Conservation (phyloP, 2,888 invertebrate species). For the Ischnus inquisitorius region DNA sequence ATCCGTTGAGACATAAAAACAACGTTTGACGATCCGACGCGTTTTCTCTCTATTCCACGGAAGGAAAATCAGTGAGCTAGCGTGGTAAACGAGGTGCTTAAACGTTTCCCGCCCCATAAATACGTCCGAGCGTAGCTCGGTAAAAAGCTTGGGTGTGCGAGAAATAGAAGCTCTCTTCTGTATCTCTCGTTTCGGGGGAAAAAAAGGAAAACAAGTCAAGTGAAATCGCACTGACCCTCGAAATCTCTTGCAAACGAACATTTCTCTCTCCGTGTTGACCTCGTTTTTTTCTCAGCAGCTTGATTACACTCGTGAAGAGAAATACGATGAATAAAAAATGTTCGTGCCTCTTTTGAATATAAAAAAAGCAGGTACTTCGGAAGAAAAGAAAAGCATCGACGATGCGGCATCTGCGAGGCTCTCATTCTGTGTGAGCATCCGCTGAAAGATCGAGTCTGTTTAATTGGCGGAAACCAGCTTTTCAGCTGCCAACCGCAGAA, state of each 20-base stretch:
- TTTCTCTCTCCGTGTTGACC: slow-evolving; percentile 61
- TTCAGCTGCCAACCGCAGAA: slow-evolving; percentile 17
- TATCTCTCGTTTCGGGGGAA: not conserved
- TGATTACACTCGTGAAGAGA: slow-evolving; percentile 63
- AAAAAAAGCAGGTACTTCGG: not conserved
- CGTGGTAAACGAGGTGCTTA: slow-evolving; percentile 52
- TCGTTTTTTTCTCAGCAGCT: slow-evolving; percentile 60
- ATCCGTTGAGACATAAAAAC: slow-evolving; percentile 11
- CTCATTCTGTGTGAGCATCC: too few relatives aligned
- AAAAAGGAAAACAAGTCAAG: slow-evolving; percentile 29
- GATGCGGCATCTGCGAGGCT: slow-evolving; percentile 48
- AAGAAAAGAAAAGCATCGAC: slow-evolving; percentile 39
- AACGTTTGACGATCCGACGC: slow-evolving; percentile 22
- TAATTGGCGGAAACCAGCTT: slow-evolving; percentile 60
- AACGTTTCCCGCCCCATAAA: slow-evolving; percentile 47
- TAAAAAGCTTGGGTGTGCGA: slow-evolving; percentile 1
- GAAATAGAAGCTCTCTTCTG: slow-evolving; percentile 7
- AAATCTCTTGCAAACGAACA: slow-evolving; percentile 48
- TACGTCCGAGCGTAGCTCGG: slow-evolving; percentile 16
- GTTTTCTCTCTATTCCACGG: slow-evolving; percentile 16
- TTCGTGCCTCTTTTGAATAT: slow-evolving; percentile 35
- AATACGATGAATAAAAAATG: slow-evolving; percentile 52
- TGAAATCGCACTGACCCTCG: slow-evolving; percentile 60
- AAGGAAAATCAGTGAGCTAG: slow-evolving; percentile 41
- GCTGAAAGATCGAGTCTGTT: slow-evolving; percentile 51